Evolutionary conservation across 1,140 invertebrate genomes (phyloP).

Genomic region (Stegodyphus dumicola): DNA sequence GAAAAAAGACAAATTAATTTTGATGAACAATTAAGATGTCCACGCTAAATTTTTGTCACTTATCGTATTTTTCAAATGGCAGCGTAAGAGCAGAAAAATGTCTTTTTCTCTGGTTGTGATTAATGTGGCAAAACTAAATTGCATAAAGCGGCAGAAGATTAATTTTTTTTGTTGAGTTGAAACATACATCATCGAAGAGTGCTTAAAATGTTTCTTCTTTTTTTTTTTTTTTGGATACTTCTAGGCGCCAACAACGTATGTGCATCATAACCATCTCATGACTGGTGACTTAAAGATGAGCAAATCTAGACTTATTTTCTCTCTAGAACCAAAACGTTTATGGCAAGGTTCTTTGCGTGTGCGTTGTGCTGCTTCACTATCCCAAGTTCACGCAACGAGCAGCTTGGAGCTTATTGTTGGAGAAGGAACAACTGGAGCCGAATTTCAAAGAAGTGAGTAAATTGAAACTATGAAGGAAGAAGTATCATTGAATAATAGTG

Average conservation of each 20-base stretch:
- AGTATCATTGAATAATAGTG: background rate
- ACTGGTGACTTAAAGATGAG: constrained; percentile 13
- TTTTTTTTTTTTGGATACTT: background rate
- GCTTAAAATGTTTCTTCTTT: too few species aligned
- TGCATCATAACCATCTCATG: background rate
- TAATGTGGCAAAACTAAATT: too few species aligned
- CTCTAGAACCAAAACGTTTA: constrained; percentile 9
- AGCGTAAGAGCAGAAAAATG: too few species aligned
- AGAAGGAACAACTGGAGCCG: constrained; percentile 28
- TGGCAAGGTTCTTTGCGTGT: constrained; percentile 25
- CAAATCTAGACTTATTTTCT: constrained; percentile 18
- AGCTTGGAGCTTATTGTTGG: constrained; percentile 41
- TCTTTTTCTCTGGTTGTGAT: too few species aligned
- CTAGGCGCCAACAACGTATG: constrained; percentile 22
- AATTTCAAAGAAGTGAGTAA: constrained; percentile 41
- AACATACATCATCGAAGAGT: too few species aligned
- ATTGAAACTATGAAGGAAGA: background rate
- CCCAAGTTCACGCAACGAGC: constrained; percentile 23
- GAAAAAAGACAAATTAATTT: too few species aligned
- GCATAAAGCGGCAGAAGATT: too few species aligned
- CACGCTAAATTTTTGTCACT: too few species aligned
- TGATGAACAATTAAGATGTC: too few species aligned
- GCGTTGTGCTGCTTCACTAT: background rate
- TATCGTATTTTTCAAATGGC: too few species aligned
- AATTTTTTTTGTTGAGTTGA: too few species aligned